These are phyloP conservation scores for Plebejus anna DNA, from an alignment of 2,888 invertebrate genomes.

Conservation along the genomic window DNA sequence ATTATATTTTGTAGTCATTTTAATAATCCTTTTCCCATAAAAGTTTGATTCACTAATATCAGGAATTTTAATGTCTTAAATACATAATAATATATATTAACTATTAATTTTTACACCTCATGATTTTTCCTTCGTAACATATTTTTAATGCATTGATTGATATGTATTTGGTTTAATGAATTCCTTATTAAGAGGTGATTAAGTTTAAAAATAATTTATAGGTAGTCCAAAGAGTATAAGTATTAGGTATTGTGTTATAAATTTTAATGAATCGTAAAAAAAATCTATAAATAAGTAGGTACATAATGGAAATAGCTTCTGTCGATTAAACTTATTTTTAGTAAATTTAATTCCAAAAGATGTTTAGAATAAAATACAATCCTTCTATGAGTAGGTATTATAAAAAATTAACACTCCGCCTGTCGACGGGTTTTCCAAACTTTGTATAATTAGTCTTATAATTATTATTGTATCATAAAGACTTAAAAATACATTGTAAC, in stretches of 20 bases:
- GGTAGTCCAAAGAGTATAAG: not conserved
- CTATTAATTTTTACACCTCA: not conserved
- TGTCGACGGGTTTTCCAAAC: not conserved
- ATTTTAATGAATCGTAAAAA: constrained; percentile 11
- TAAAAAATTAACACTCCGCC: not conserved
- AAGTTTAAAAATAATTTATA: not conserved
- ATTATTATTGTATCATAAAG: not conserved
- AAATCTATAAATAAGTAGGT: not conserved
- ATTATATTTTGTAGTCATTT: not conserved
- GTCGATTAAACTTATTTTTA: not conserved
- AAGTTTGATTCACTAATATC: not conserved
- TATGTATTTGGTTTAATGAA: not conserved
- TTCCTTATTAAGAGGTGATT: not conserved
- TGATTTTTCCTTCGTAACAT: not conserved
- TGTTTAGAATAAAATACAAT: not conserved
- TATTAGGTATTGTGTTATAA: not conserved
- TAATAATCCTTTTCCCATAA: not conserved
- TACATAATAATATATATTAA: not conserved
- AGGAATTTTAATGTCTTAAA: not conserved
- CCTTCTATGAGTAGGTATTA: not conserved
- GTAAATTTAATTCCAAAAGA: not conserved
- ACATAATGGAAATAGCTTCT: not conserved
- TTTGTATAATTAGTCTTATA: not conserved
- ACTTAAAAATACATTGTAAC: not conserved
- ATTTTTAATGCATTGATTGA: not conserved